A percentile compares a stretch with the other conserved stretches of the same genome.
Evolutionary conservation across 2,797 vertebrate species (phyloP).

Genomic region (Arrhamphus sclerolepis): DNA sequence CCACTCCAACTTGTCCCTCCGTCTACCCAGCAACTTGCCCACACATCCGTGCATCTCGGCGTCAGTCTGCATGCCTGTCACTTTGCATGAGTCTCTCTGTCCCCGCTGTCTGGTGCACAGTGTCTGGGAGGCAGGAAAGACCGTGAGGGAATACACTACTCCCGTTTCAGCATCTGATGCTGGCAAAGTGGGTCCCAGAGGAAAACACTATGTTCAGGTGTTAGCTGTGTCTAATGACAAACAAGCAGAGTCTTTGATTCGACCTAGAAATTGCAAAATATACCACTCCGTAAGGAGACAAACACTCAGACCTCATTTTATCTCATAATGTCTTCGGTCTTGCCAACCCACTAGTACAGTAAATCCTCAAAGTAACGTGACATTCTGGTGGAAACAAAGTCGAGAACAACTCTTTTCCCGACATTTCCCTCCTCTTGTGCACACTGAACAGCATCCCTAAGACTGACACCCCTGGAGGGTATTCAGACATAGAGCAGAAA

Average conservation of each 20-base stretch:
- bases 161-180: conserved; percentile 45
- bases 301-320: conserved; percentile 16
- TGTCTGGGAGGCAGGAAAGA: conserved; percentile 58
- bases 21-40: conserved; percentile 66
- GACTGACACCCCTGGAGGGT: conserved; percentile 64
- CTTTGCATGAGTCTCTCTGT: conserved; percentile 58
- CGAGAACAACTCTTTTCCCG: conserved; percentile 53
- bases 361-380: conserved; percentile 32
- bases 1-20: conserved; percentile 55
- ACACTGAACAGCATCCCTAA: conserved; percentile 43
- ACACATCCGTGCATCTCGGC: conserved; percentile 59
- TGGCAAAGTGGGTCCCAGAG: conserved; percentile 37
- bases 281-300: conserved; percentile 11
- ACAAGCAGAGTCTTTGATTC: conserved; percentile 18
- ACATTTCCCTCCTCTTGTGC: conserved; percentile 32
- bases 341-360: conserved; percentile 17
- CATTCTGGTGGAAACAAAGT: conserved; percentile 51
- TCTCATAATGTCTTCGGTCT: conserved; percentile 6
- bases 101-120: conserved; percentile 56
- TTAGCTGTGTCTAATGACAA: conserved; percentile 24
- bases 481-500: conserved; percentile 64
- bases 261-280: conserved; percentile 6
- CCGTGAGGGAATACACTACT: conserved; percentile 50
- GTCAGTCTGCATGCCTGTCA: conserved; percentile 69
- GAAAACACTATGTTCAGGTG: conserved; percentile 30